Percentiles rank a stretch among this genome's conserved stretches.
These are phyloP conservation scores for Melanotaenia boesemani DNA, from an alignment of 2,797 vertebrate genomes.

Conservation along the genomic window DNA sequence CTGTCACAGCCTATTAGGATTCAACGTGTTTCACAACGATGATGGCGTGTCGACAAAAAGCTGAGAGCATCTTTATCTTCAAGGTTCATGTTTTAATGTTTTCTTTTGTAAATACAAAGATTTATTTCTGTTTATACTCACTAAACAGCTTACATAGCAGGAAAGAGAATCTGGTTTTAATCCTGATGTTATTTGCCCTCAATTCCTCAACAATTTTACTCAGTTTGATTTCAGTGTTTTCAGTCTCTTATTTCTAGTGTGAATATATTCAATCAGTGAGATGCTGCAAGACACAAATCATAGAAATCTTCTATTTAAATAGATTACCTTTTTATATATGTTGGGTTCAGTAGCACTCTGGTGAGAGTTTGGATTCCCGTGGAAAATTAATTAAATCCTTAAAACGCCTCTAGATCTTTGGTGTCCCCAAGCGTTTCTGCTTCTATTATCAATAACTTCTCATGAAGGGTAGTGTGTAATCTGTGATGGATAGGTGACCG, in stretches of 20 bases:
- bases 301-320: background rate
- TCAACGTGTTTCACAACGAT: background rate
- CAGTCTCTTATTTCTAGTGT: background rate
- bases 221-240: background rate
- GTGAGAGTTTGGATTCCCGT: too few relatives aligned
- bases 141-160: background rate
- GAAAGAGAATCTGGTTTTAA: background rate
- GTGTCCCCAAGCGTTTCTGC: too few relatives aligned
- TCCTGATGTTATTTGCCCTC: background rate
- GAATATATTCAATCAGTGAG: background rate
- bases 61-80: background rate
- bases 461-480: too few relatives aligned
- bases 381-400: too few relatives aligned
- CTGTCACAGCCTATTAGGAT: slow-evolving; percentile 6
- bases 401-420: too few relatives aligned
- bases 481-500: too few relatives aligned
- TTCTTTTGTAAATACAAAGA: background rate
- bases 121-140: background rate
- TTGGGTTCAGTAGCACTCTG: too few relatives aligned
- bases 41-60: background rate
- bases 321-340: background rate
- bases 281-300: background rate
- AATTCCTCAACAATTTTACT: background rate
- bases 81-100: background rate
- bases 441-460: too few relatives aligned